Percentiles rank a stretch among this genome's conserved stretches.
These are phyloP conservation scores for Peucedramus taeniatus DNA, from an alignment of 2,113 vertebrate species.

Conservation along the genomic window DNA sequence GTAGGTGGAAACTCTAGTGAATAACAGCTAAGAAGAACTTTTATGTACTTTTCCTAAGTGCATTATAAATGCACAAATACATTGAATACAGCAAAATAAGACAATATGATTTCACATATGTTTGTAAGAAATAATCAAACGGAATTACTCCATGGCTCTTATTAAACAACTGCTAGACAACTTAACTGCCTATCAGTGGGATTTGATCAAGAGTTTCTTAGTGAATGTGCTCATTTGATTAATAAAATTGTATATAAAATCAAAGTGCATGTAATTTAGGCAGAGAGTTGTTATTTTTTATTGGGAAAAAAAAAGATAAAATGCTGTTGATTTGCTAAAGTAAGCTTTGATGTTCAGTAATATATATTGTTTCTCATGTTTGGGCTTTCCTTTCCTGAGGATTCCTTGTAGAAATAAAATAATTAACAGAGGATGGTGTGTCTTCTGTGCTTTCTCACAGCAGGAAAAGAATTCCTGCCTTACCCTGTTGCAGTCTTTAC, in stretches of 20 bases:
- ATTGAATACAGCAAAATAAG: neutral
- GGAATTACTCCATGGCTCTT: neutral
- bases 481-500: neutral
- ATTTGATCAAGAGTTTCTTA: neutral
- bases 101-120: neutral
- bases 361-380: neutral
- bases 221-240: neutral
- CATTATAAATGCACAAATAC: neutral
- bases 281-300: neutral
- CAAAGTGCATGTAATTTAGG: neutral
- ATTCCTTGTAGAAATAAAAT: neutral
- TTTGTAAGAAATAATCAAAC: neutral
- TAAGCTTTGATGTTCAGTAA: neutral
- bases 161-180: neutral
- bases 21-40: neutral
- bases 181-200: neutral
- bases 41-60: neutral
- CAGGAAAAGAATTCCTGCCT: conserved; percentile 12
- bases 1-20: neutral
- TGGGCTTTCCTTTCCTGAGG: neutral
- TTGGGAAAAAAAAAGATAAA: neutral
- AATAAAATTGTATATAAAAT: neutral
- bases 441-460: neutral
- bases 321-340: neutral
- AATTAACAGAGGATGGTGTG: neutral